Conservation (phyloP, 2,888 invertebrate species). For the Drosophila hamatofila region DNA sequence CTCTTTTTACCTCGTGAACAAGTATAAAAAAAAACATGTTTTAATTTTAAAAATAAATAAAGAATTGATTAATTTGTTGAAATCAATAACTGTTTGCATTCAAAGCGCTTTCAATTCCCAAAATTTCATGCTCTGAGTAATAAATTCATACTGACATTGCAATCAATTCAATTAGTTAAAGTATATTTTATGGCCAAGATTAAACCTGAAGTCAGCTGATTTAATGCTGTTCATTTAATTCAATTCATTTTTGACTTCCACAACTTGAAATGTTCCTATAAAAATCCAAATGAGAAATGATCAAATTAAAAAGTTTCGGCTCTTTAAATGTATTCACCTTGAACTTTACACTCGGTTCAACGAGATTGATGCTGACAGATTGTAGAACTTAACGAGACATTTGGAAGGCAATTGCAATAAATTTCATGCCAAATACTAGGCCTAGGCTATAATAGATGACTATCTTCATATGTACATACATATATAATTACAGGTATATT, state of each 20-base stretch:
- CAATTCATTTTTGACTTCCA: background rate
- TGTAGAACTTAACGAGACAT: background rate
- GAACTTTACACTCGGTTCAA: conserved; percentile 1
- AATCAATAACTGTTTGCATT: background rate
- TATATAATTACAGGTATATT: background rate
- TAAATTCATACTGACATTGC: background rate
- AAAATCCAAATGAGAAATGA: conserved; percentile 10
- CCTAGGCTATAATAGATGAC: background rate
- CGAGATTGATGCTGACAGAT: background rate
- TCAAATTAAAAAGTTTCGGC: background rate
- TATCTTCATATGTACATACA: background rate
- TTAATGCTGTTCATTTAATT: conserved; percentile 3
- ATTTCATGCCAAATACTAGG: background rate
- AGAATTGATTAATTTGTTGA: background rate
- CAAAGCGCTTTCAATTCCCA: background rate
- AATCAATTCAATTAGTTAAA: background rate
- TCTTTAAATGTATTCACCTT: background rate
- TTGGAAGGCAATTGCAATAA: background rate
- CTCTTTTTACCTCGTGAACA: background rate
- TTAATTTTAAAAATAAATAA: background rate
- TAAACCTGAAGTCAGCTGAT: conserved; percentile 12
- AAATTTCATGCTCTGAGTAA: background rate
- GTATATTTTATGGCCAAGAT: background rate
- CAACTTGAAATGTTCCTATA: conserved; percentile 1
- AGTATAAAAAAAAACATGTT: background rate